Base-by-base conservation (phyloP, 1,140 invertebrate genomes). In the Paraescarpia echinospica region DNA sequence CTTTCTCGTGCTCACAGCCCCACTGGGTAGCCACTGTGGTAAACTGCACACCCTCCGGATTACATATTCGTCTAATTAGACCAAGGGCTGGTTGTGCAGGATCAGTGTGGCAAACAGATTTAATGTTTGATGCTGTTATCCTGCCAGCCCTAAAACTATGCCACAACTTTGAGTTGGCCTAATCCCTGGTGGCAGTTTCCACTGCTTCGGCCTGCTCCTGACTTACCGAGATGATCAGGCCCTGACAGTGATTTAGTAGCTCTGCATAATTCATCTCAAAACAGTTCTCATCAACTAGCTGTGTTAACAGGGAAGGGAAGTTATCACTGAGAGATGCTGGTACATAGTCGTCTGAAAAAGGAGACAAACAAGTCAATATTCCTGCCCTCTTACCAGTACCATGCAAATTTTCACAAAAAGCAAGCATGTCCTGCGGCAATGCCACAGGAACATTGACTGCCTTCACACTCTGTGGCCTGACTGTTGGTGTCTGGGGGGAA, bases 121-220 rank as follows among this genome's bases (percentile, higher is more conserved):
- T 91, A 2, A 92, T 89, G 35, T 92, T 92, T 35, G 18, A 89
- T 2, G 92, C 92, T 9, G 89, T 92, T 35, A 92, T 92, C 34
- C 92, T 33, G 34, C 92, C 92, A 41, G 89, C 89, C 33, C 92
- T 77, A 31, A 48, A 59, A 91, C 34, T 14, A 92, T 89, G 59
- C 89, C 92, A 92, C n/a, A 89, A 88, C 89, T 90, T 93, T 35
- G 88, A 91, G 34, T 91, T 77, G 2, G 93, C 34, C 89, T 94
- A 93, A 48, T 92, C 35, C 41, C 92, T 77, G 31, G 94, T 94
- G n/a, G 35, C 77, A 35, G 91, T 48, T 92, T 94, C 93, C 12
- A 93, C 92, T 92, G 89, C 92, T 33, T 89, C 89, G 93, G 33
- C 89, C 89, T 89, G 89, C 89, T 90, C 89, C 35, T 18, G 6